Evolutionary conservation across 2,113 vertebrate species (phyloP).

Genomic region (Periophthalmus modestus): DNA sequence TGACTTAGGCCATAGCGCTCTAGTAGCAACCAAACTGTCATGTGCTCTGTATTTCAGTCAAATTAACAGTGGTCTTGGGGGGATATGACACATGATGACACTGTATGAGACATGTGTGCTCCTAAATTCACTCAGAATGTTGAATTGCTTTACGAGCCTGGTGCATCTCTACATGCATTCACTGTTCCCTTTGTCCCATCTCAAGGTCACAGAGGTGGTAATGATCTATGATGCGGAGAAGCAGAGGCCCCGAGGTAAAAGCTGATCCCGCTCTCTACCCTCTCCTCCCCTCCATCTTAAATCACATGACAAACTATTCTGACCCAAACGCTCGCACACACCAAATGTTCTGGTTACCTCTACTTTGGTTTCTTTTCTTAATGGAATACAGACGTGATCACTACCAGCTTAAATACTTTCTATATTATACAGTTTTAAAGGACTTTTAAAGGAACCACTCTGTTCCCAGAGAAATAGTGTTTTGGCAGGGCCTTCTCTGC

Average conservation of each 20-base stretch:
- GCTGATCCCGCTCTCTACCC: conserved; percentile 85
- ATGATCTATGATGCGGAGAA: conserved; percentile 99
- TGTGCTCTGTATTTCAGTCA: conserved; percentile 34
- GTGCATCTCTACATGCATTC: conserved; percentile 61
- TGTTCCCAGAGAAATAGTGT: too few relatives aligned
- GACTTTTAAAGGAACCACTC: too few relatives aligned
- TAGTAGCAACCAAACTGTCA: conserved; percentile 10
- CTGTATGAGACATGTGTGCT: not conserved
- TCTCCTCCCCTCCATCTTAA: conserved; percentile 74
- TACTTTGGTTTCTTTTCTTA: conserved; percentile 5
- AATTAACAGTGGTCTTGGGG: not conserved
- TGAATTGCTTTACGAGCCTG: conserved; percentile 33
- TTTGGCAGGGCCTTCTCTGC: too few relatives aligned
- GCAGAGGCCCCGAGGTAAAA: conserved; percentile 99
- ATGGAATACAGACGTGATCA: not conserved
- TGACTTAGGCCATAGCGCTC: not conserved
- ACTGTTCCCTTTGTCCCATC: conserved; percentile 72
- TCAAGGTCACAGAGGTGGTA: conserved; percentile 99
- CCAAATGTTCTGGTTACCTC: conserved; percentile 36
- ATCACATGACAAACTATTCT: conserved; percentile 97
- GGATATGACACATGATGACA: not conserved
- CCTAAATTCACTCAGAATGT: conserved; percentile 34
- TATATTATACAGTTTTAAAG: not conserved
- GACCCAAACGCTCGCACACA: conserved; percentile 67
- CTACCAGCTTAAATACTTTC: not conserved